Evolutionary conservation across 2,113 vertebrate species (phyloP).

Genomic region (Lutjanus erythropterus): DNA sequence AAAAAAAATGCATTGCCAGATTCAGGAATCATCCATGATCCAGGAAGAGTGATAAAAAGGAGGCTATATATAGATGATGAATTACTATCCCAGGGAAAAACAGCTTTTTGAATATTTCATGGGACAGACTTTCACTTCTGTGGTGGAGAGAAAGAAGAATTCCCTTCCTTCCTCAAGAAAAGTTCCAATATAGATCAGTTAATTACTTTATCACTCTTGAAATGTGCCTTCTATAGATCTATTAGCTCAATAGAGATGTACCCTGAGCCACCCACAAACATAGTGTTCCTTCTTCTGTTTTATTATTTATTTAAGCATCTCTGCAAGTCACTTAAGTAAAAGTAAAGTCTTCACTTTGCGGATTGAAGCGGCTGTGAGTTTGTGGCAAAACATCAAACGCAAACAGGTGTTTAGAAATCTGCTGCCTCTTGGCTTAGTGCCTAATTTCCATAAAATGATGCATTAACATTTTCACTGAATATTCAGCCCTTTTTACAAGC

Average conservation of each 20-base stretch:
- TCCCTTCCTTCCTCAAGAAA: slow-evolving; percentile 43
- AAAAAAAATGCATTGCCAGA: slow-evolving; percentile 41
- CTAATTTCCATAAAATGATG: slow-evolving; percentile 77
- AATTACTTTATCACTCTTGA: slow-evolving; percentile 44
- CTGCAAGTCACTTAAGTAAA: slow-evolving; percentile 13
- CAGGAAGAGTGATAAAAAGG: slow-evolving; percentile 73
- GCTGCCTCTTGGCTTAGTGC: slow-evolving; percentile 56
- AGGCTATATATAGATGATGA: slow-evolving; percentile 81
- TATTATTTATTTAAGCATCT: neutral
- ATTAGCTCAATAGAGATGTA: slow-evolving; percentile 26
- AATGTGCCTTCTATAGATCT: slow-evolving; percentile 27
- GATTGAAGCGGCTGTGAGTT: slow-evolving; percentile 35
- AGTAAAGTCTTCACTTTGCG: slow-evolving; percentile 33
- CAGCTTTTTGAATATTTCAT: slow-evolving; percentile 80
- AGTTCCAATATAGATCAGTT: slow-evolving; percentile 51
- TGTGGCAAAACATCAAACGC: slow-evolving; percentile 69
- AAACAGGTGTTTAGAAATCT: slow-evolving; percentile 77
- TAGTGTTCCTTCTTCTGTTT: neutral
- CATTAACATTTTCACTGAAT: slow-evolving; percentile 80
- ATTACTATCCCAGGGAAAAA: slow-evolving; percentile 71
- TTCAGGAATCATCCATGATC: slow-evolving; percentile 74
- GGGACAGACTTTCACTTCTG: slow-evolving; percentile 61
- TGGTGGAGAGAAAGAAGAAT: slow-evolving; percentile 57
- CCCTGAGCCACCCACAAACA: neutral
- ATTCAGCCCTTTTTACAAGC: slow-evolving; percentile 65